Evolutionary conservation across 1,140 invertebrate genomes (phyloP).

Genomic region (Carposina sasakii): DNA sequence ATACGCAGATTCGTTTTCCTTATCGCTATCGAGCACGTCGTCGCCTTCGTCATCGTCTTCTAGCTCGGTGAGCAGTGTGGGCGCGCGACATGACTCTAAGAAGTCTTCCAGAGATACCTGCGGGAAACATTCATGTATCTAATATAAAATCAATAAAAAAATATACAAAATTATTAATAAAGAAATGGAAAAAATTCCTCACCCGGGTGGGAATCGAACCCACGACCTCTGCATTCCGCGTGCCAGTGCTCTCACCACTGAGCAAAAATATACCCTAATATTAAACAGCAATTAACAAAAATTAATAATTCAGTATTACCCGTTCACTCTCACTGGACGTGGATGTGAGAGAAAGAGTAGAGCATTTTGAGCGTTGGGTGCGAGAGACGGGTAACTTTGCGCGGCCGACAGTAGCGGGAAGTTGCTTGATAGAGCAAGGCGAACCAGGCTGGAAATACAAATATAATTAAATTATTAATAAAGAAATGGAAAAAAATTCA

Average conservation of each 20-base stretch:
- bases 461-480: too few relatives aligned
- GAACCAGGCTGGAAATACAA: constrained; percentile 85
- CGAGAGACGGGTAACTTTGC: constrained; percentile 95
- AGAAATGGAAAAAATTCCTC: too few relatives aligned
- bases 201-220: too few relatives aligned
- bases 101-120: constrained; percentile 89
- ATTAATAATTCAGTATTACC: too few relatives aligned
- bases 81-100: constrained; percentile 90
- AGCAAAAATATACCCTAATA: too few relatives aligned
- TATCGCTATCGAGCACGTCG: constrained; percentile 95
- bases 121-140: neutral
- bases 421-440: constrained; percentile 93
- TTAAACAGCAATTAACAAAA: too few relatives aligned
- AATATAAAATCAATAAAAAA: too few relatives aligned
- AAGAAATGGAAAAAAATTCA: too few relatives aligned
- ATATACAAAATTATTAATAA: too few relatives aligned
- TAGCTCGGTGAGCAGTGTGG: constrained; percentile 91
- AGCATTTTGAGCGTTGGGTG: constrained; percentile 83
- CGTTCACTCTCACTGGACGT: constrained; percentile 95
- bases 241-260: too few relatives aligned
- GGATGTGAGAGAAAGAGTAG: constrained; percentile 95
- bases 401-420: constrained; percentile 94
- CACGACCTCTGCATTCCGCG: too few relatives aligned
- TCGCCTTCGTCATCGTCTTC: constrained; percentile 97
- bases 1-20: constrained; percentile 94